These are phyloP conservation scores for Drosophila kanapiae DNA, from an alignment of 1,140 invertebrate species.

Conservation along the genomic window DNA sequence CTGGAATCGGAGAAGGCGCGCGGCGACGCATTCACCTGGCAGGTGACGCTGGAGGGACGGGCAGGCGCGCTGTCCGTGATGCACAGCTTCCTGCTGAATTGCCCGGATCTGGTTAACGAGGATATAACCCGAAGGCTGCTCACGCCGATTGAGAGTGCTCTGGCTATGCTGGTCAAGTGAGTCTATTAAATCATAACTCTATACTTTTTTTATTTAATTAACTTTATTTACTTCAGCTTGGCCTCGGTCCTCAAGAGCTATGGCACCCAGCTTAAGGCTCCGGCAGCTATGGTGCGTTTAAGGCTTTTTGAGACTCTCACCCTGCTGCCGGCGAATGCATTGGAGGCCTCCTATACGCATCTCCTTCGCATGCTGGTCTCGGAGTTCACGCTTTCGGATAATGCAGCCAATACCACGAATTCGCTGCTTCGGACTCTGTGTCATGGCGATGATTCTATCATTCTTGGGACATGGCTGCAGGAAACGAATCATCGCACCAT, in stretches of 20 bases:
- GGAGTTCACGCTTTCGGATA: constrained; percentile 98
- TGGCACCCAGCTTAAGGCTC: constrained; percentile 96
- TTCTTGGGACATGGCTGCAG: constrained; percentile 95
- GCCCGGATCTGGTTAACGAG: constrained; percentile 95
- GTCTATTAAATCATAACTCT: constrained; percentile 50
- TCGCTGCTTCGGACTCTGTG: constrained; percentile 94
- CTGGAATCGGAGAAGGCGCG: constrained; percentile 98
- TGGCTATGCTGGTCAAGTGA: constrained; percentile 97
- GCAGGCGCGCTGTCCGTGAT: constrained; percentile 98
- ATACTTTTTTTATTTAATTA: neutral
- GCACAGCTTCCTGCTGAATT: constrained; percentile 96
- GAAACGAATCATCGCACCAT: constrained; percentile 98
- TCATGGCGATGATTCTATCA: constrained; percentile 95
- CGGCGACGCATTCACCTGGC: constrained; percentile 99
- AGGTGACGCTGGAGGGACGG: constrained; percentile 98
- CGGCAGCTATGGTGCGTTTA: constrained; percentile 95
- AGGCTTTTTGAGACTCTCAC: constrained; percentile 96
- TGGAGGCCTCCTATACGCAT: constrained; percentile 94
- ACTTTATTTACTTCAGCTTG: constrained; percentile 87
- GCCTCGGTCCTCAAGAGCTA: constrained; percentile 95
- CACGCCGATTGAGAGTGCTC: constrained; percentile 96
- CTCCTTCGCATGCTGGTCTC: constrained; percentile 97
- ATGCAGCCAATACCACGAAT: constrained; percentile 97
- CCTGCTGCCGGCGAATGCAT: constrained; percentile 92
- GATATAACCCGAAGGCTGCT: constrained; percentile 95